Conservation (phyloP, 2,113 vertebrate genomes). For the Dipodomys spectabilis region DNA sequence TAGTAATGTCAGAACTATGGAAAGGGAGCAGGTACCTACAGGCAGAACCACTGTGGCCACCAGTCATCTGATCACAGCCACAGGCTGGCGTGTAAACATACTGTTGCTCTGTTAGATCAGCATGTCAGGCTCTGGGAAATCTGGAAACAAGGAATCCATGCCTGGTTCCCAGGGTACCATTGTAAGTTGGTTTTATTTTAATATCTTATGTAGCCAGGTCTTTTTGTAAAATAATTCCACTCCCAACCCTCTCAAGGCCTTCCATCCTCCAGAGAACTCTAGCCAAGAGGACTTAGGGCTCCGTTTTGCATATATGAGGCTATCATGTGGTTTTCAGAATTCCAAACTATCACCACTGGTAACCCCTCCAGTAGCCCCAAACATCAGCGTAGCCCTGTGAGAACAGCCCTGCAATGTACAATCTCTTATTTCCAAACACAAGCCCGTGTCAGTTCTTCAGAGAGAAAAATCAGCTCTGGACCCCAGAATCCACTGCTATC, state of each 20-base stretch:
- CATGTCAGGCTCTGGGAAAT: background rate
- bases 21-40: background rate
- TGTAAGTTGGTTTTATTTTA: background rate
- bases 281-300: background rate
- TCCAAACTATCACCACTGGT: background rate
- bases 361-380: background rate
- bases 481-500: background rate
- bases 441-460: background rate
- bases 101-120: background rate
- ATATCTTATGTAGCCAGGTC: background rate
- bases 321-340: background rate
- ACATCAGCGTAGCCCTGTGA: background rate
- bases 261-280: background rate
- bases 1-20: background rate
- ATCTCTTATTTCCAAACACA: background rate
- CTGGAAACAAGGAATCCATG: background rate
- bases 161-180: background rate
- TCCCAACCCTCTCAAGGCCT: background rate
- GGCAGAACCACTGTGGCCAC: background rate
- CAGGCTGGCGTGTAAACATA: rapidly evolving
- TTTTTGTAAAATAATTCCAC: background rate
- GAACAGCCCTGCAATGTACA: rapidly evolving
- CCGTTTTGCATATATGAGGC: background rate
- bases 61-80: background rate
- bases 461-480: background rate